Evolutionary conservation across 2,797 vertebrate species (phyloP).

Genomic region (Crenichthys baileyi): DNA sequence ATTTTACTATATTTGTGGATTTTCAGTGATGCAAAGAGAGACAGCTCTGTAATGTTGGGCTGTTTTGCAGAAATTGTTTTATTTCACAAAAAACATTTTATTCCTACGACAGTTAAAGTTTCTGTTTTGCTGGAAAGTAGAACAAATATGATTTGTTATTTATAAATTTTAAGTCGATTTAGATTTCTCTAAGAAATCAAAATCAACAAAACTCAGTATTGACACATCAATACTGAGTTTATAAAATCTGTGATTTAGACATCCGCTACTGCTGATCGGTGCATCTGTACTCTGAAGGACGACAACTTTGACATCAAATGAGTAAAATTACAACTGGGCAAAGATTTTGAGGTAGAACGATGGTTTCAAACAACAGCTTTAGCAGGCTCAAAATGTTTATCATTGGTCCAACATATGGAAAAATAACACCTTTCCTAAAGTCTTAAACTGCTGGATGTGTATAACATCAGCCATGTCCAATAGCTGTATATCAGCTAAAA

Average conservation of each 20-base stretch:
- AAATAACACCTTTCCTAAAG: constrained; percentile 9
- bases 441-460: constrained; percentile 1
- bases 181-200: background rate
- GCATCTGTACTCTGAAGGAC: background rate
- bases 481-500: constrained; percentile 21
- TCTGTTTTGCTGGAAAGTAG: background rate
- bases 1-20: background rate
- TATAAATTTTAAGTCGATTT: too few species aligned
- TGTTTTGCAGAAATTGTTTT: background rate
- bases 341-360: background rate
- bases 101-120: background rate
- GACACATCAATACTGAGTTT: background rate
- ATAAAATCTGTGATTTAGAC: background rate
- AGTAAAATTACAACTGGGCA: background rate
- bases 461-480: constrained; percentile 1
- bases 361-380: background rate
- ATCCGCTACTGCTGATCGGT: background rate
- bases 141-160: background rate
- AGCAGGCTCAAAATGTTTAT: background rate
- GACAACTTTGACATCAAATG: background rate
- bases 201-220: background rate
- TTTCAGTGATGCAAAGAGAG: background rate
- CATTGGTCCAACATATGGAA: constrained; percentile 11
- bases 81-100: background rate
- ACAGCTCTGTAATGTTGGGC: background rate